Base-by-base conservation (phyloP, 2,797 vertebrate genomes). In the Acanthurus lineatus region DNA sequence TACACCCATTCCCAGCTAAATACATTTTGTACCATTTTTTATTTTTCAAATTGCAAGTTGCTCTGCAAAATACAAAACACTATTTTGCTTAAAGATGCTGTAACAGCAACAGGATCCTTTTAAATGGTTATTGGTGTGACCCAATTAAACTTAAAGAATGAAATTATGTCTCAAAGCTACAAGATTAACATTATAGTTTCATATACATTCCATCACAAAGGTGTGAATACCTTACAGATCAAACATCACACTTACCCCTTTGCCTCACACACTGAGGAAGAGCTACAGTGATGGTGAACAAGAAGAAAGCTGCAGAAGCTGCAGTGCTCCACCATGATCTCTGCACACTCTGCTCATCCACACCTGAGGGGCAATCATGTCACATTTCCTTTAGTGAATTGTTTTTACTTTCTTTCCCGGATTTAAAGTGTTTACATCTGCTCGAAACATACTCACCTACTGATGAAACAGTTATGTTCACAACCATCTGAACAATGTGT, bases 311-410 rank as follows among this genome's bases (percentile, higher is more conserved):
- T 45, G 82, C 90, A 57, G 94, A 95, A 1, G 90, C 94, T 63
- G 90, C 91, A 0, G 92, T 93, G 79, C 95, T 91, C 95, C 95
- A 95, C 92, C 94, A 92, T 0, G 92, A 94, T 68, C 94, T 89
- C 85, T 85, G 88, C 63, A 67, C 72, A 1, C 86, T 82, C 48
- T 60, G 79, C 61, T 92, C 86, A 65, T 88, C 82, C 79, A 79
- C 84, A 89, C 88, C 95, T 95, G 85, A 62, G 72, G 60, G 65
- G 48, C 22, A 68, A 67, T 68, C 35, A 38, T 11, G 2, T 2
- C 49, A 76, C 44, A 54, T 67, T 68, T 56, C 0, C 10, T 47
- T 71, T 6, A 45, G 12, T 22, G 1, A n/a, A n/a, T 1, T 10
- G 5, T 22, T 60, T 54, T 32, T 32, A 32, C 28, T 32, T 32